These are phyloP conservation scores for Chiroxiphia lanceolata DNA, from an alignment of 2,797 vertebrate species.

Conservation along the genomic window DNA sequence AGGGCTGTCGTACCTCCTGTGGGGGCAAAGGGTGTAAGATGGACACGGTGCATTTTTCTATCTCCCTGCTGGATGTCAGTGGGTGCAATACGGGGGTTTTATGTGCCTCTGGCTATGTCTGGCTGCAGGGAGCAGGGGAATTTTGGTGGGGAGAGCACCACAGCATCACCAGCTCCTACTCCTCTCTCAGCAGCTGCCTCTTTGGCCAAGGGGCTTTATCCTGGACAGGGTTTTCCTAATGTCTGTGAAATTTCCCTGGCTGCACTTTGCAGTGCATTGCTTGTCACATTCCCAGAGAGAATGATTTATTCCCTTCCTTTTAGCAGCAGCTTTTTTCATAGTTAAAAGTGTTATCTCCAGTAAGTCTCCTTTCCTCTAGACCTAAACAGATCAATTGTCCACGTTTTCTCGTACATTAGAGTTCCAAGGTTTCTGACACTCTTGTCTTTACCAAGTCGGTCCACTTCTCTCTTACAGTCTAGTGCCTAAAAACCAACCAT, in stretches of 20 bases:
- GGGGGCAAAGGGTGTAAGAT: not conserved
- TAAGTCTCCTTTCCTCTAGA: not conserved
- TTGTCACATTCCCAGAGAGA: constrained; percentile 2
- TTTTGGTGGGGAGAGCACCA: not conserved
- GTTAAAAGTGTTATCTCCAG: not conserved
- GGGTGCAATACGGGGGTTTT: fast-evolving
- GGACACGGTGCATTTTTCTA: not conserved
- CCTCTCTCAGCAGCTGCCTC: not conserved
- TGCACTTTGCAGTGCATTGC: constrained; percentile 1
- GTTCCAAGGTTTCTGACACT: not conserved
- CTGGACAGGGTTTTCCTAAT: not conserved
- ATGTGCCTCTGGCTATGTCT: not conserved
- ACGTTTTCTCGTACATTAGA: not conserved
- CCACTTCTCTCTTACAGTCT: not conserved
- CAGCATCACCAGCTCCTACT: not conserved
- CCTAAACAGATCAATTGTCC: not conserved
- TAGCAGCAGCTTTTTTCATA: not conserved
- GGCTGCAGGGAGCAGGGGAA: not conserved
- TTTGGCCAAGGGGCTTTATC: not conserved
- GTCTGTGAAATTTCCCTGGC: not conserved
- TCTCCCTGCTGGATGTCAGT: not conserved
- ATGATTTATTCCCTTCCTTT: constrained; percentile 27
- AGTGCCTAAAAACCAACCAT: not conserved
- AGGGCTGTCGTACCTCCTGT: fast-evolving
- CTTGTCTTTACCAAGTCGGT: not conserved